Conservation (phyloP, 1,140 invertebrate species). For the Procambarus virginalis region DNA sequence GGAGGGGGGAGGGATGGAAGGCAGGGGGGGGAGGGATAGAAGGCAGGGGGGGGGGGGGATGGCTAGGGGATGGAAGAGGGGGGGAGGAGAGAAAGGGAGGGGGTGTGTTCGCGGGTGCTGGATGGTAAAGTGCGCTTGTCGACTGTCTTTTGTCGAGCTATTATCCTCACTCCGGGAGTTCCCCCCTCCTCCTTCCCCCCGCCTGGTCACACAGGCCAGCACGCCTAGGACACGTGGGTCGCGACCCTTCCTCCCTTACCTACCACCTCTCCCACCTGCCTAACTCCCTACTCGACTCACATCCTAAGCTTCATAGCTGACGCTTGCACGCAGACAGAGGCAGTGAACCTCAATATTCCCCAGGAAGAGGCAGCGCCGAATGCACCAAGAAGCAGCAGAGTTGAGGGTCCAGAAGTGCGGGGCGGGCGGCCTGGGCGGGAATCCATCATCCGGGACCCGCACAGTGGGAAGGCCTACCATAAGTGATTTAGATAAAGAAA, state of each 20-base stretch:
- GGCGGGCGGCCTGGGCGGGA: not conserved
- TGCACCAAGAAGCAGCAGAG: not conserved
- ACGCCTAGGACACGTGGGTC: not conserved
- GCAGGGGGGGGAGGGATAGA: no score
- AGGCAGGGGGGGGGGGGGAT: no score
- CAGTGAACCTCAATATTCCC: no score
- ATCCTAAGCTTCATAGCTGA: no score
- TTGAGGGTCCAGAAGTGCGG: not conserved
- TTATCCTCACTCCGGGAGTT: conserved; percentile 40
- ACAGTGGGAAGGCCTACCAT: not conserved
- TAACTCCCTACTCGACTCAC: no score
- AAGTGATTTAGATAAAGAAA: conserved; percentile 41
- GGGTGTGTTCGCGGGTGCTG: not conserved
- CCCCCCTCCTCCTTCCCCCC: not conserved
- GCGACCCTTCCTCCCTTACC: not conserved
- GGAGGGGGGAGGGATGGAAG: no score
- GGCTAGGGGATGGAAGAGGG: no score
- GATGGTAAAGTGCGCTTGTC: conserved; percentile 46
- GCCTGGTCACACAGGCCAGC: not conserved
- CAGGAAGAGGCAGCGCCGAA: no score
- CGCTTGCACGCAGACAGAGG: no score
- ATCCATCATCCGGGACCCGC: not conserved
- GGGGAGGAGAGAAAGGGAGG: not conserved
- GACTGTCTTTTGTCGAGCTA: conserved; percentile 41
- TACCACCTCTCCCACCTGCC: no score